Percentiles rank a stretch among this genome's conserved stretches.
Conservation (phyloP, 2,797 vertebrate species). For the Channallabes apus region DNA sequence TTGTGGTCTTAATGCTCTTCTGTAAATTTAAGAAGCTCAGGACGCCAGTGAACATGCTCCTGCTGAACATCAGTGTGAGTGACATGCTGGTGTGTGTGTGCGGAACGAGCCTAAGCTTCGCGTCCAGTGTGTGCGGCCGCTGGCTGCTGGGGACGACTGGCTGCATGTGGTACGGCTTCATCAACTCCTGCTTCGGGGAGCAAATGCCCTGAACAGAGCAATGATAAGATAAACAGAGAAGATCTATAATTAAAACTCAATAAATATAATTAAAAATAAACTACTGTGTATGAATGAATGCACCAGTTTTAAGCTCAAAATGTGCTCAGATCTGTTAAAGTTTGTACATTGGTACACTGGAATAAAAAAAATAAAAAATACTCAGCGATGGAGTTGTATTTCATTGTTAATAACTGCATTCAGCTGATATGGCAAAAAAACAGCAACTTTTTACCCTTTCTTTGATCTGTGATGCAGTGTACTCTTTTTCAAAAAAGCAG, state of each 20-base stretch:
- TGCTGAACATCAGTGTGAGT: conserved; percentile 89
- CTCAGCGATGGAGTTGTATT: neutral
- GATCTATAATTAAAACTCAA: neutral
- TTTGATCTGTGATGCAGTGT: neutral
- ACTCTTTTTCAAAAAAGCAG: too few species aligned
- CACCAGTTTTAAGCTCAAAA: neutral
- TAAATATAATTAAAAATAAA: neutral
- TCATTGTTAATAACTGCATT: neutral
- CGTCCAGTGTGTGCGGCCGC: conserved; percentile 78
- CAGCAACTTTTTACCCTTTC: neutral
- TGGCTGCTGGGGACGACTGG: conserved; percentile 84
- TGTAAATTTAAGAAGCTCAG: conserved; percentile 87
- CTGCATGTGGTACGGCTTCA: conserved; percentile 90
- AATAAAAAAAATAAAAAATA: neutral
- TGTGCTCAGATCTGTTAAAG: neutral
- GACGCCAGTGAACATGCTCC: conserved; percentile 88
- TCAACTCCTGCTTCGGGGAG: conserved; percentile 91
- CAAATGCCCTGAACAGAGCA: neutral
- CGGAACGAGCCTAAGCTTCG: conserved; percentile 88
- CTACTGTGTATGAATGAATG: neutral
- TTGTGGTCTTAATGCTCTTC: conserved; percentile 84
- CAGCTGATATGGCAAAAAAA: neutral
- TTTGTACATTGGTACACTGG: neutral
- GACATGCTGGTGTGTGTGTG: conserved; percentile 89
- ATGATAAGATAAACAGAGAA: neutral